Evolutionary conservation across 2,113 vertebrate genomes (phyloP).

Genomic region (Nestor notabilis): DNA sequence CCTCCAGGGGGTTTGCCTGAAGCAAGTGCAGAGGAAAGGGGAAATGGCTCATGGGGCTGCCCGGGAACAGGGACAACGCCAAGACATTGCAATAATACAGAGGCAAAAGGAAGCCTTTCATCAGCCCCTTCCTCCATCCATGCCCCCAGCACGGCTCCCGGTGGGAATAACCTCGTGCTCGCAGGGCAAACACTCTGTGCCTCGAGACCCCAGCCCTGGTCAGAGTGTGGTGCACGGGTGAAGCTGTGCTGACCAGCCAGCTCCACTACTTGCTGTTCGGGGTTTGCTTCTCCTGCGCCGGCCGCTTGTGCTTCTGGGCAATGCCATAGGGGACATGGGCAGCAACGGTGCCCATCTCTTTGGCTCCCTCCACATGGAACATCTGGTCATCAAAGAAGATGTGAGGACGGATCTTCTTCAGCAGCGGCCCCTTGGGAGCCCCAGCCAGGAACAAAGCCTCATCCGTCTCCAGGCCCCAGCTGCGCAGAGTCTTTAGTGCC

Average conservation of each 20-base stretch:
- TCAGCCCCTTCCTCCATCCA: background rate
- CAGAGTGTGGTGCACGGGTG: rapidly evolving
- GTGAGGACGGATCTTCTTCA: conserved; percentile 92
- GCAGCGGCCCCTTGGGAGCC: conserved; percentile 91
- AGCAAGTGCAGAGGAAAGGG: background rate
- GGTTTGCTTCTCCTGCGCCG: background rate
- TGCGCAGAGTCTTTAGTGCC: conserved; percentile 91
- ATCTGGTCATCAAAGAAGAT: conserved; percentile 98
- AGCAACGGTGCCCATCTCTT: conserved; percentile 88
- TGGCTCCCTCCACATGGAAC: conserved; percentile 93
- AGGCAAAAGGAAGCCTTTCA: background rate
- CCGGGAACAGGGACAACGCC: rapidly evolving
- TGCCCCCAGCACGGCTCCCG: rapidly evolving
- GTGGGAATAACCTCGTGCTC: rapidly evolving
- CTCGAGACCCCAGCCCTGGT: background rate
- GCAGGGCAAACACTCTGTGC: rapidly evolving
- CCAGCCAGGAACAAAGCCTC: conserved; percentile 93
- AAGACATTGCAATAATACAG: rapidly evolving
- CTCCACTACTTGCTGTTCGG: conserved; percentile 41
- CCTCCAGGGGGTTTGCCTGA: background rate
- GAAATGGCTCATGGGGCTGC: background rate
- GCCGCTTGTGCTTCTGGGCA: conserved; percentile 76
- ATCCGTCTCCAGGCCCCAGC: conserved; percentile 94
- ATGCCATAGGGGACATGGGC: conserved; percentile 92
- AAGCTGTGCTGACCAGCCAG: background rate